Base-by-base conservation (phyloP, 2,113 vertebrate species). In the Motacilla tschutschensis region DNA sequence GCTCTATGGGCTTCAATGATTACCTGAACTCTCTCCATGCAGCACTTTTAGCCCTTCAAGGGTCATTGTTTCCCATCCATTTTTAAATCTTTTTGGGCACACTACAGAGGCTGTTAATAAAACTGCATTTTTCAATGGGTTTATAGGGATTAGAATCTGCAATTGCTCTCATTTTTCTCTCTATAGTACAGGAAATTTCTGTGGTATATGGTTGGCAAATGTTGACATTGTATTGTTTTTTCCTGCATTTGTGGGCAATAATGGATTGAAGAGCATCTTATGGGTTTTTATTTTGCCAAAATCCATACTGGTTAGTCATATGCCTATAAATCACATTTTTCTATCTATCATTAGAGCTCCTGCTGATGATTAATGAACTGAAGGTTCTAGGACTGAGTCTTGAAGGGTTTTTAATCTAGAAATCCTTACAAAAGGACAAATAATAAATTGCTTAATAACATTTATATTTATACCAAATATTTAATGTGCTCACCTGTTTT, bases 231-330 rank as follows among this genome's bases (percentile, higher is more conserved):
- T 79, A 15, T 60, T 90, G 83, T 88, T 60, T 94, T 91, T 88
- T 92, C 86, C 90, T 95, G 80, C 44, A 25, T 90, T 86, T 93
- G 81, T 82, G 90, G 88, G 78, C 74, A 91, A 59, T 92, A 94
- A 95, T 93, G 85, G 93, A 92, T 86, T 81, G 75, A 84, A 91
- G 74, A 92, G 40, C 40, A 86, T 81, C 51, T 90, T 84, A 86
- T 0, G 44, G 60, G 24, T 72, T 71, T 87, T 82, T 65, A 41
- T 93, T 93, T 94, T 88, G 41, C 67, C 83, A 73, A 38, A 94
- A 94, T 94, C 90, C 51, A 92, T 91, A 76, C 64, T 66, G 44
- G 48, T 86, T 93, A 79, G 71, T 77, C 67, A 35, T 43, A 79
- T 59, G 66, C 47, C 74, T 84, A 48, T 86, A 88, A 76, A 78